Conservation (phyloP, 2,113 vertebrate species). For the Lontra canadensis region DNA sequence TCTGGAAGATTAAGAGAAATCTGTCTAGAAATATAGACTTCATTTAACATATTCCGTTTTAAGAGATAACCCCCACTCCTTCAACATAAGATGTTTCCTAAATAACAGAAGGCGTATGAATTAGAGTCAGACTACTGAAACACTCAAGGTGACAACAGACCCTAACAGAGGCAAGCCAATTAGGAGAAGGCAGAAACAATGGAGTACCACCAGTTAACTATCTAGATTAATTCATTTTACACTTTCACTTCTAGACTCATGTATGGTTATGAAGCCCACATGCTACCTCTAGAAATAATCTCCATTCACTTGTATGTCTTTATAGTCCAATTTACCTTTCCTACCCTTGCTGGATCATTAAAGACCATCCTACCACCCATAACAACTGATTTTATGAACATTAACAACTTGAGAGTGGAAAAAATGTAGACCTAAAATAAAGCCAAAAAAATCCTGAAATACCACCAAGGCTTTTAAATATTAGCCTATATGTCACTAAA, state of each 20-base stretch:
- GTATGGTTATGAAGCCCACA: background rate
- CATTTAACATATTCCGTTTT: constrained; percentile 28
- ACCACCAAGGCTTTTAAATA: constrained; percentile 21
- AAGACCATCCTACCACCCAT: background rate
- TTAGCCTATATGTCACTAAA: background rate
- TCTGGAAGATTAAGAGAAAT: constrained; percentile 34
- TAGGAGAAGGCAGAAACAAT: constrained; percentile 66
- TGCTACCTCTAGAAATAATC: constrained; percentile 16
- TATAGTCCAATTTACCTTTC: background rate
- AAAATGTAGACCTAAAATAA: background rate
- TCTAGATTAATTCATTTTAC: constrained; percentile 48
- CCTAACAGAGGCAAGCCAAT: constrained; percentile 75
- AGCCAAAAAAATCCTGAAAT: constrained; percentile 8
- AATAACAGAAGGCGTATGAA: constrained; percentile 69
- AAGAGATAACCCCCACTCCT: constrained; percentile 36
- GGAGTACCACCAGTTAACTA: constrained; percentile 48
- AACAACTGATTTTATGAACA: constrained; percentile 8
- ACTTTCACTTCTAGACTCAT: background rate
- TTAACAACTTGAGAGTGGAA: background rate
- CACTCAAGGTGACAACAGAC: constrained; percentile 65
- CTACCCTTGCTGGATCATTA: background rate
- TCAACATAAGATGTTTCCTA: constrained; percentile 56
- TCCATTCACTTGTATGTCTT: background rate
- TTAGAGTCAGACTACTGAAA: constrained; percentile 42
- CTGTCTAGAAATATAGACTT: constrained; percentile 62